Percentiles rank a stretch among this genome's conserved stretches.
These are phyloP conservation scores for Drosophila melanica DNA, from an alignment of 1,140 invertebrate species.

Conservation along the genomic window DNA sequence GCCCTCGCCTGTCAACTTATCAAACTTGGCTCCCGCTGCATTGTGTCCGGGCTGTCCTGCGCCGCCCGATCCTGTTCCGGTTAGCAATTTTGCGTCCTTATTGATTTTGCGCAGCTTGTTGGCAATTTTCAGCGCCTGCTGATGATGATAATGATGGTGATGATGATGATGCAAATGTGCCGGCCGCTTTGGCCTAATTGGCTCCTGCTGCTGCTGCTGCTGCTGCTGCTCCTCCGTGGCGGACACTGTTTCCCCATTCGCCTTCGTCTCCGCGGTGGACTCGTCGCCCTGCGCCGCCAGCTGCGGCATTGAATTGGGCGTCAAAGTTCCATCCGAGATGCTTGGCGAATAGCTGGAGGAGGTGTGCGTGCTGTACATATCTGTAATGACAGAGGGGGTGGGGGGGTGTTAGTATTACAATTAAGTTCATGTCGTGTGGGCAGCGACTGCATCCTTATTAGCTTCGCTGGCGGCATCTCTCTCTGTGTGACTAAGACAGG, in stretches of 20 bases:
- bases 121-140: slow-evolving; percentile 77
- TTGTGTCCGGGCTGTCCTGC: slow-evolving; percentile 13
- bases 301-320: slow-evolving; percentile 73
- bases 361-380: slow-evolving; percentile 83
- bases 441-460: slow-evolving; percentile 75
- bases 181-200: slow-evolving; percentile 49
- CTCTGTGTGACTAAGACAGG: slow-evolving; percentile 60
- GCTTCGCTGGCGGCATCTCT: slow-evolving; percentile 39
- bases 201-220: slow-evolving; percentile 33
- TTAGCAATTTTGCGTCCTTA: slow-evolving; percentile 70
- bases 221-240: background rate
- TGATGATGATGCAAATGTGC: slow-evolving; percentile 67
- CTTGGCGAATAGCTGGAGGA: slow-evolving; percentile 83
- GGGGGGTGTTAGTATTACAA: slow-evolving; percentile 12
- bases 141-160: slow-evolving; percentile 76
- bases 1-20: slow-evolving; percentile 83
- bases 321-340: slow-evolving; percentile 80
- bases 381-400: slow-evolving; percentile 49
- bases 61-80: slow-evolving; percentile 9
- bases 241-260: slow-evolving; percentile 30
- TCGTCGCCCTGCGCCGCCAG: slow-evolving; percentile 37
- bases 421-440: slow-evolving; percentile 59
- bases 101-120: slow-evolving; percentile 83
- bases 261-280: slow-evolving; percentile 31
- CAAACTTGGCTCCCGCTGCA: slow-evolving; percentile 69